phyloP scores from a whole-genome alignment of 1,140 invertebrate genomes.

The Caenorhabditis briggsae region DNA sequence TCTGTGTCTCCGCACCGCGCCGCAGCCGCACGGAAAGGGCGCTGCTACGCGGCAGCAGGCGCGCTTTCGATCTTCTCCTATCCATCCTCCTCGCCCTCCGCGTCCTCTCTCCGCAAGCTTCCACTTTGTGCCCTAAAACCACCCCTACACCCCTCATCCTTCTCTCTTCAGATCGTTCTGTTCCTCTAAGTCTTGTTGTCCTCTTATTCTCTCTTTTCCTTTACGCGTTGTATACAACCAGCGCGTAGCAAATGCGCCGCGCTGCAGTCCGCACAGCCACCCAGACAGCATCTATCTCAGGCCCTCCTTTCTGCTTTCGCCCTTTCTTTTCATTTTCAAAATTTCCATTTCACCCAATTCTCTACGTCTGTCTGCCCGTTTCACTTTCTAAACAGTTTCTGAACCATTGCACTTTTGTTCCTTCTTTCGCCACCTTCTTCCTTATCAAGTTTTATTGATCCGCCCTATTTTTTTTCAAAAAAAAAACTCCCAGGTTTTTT shows the following conservation, averaged over 20 bases:
- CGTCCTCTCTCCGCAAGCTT: slow-evolving; percentile 25
- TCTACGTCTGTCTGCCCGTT: not conserved
- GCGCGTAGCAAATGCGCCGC: slow-evolving; percentile 18
- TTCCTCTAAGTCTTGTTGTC: not conserved
- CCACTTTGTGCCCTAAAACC: not conserved
- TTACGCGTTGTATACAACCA: slow-evolving; percentile 29
- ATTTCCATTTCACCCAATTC: not conserved
- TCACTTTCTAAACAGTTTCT: slow-evolving; percentile 48
- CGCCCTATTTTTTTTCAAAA: too few relatives aligned
- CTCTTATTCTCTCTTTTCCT: slow-evolving; percentile 7
- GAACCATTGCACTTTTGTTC: slow-evolving; percentile 50
- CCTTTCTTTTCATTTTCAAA: slow-evolving; percentile 5
- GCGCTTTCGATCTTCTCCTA: slow-evolving; percentile 35
- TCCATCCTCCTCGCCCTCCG: not conserved
- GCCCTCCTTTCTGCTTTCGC: slow-evolving; percentile 26
- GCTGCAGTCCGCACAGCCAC: not conserved
- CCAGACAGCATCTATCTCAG: slow-evolving; percentile 4
- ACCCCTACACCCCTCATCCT: not conserved
- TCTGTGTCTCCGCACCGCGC: slow-evolving; percentile 7
- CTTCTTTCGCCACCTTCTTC: not conserved
- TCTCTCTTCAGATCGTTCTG: not conserved
- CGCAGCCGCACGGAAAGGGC: slow-evolving; percentile 25
- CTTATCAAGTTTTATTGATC: not conserved
- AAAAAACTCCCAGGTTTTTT: too few relatives aligned
- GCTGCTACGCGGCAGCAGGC: slow-evolving; percentile 35